These are phyloP conservation scores for Cherax destructor DNA, from an alignment of 1,140 invertebrate genomes.

Conservation along the genomic window DNA sequence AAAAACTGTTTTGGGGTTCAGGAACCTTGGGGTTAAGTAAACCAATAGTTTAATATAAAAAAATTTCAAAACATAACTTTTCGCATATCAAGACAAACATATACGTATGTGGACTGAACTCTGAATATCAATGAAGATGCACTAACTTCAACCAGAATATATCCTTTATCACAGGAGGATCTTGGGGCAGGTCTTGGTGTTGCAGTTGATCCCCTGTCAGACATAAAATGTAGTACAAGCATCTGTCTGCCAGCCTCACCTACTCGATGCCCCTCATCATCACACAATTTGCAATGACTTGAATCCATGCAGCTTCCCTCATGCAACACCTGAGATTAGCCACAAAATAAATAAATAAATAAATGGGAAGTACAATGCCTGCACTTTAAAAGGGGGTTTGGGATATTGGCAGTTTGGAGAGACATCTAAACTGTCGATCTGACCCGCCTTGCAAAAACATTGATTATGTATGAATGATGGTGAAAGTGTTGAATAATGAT, in stretches of 20 bases:
- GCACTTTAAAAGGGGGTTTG: no score
- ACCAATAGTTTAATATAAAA: neutral
- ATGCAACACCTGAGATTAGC: conserved; percentile 77
- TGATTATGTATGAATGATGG: no score
- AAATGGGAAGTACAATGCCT: no score
- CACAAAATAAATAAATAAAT: no score
- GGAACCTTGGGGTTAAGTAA: conserved; percentile 68
- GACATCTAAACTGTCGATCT: no score
- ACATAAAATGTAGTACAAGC: conserved; percentile 86
- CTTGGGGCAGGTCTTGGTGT: conserved; percentile 53
- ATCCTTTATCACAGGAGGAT: conserved; percentile 66
- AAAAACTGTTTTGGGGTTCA: conserved; percentile 81
- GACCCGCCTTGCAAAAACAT: no score
- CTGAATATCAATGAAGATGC: neutral
- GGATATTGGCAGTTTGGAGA: no score
- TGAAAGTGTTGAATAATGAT: no score
- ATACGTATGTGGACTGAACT: no score
- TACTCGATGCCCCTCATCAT: conserved; percentile 81
- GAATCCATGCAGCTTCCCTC: conserved; percentile 80
- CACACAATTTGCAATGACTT: conserved; percentile 81
- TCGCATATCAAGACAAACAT: no score
- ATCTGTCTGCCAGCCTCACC: conserved; percentile 80
- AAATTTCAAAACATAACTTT: neutral
- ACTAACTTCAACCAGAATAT: conserved; percentile 45
- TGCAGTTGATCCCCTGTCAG: conserved; percentile 72